phyloP scores from a whole-genome alignment of 1,140 invertebrate species.

The Saxidomus purpurata region DNA sequence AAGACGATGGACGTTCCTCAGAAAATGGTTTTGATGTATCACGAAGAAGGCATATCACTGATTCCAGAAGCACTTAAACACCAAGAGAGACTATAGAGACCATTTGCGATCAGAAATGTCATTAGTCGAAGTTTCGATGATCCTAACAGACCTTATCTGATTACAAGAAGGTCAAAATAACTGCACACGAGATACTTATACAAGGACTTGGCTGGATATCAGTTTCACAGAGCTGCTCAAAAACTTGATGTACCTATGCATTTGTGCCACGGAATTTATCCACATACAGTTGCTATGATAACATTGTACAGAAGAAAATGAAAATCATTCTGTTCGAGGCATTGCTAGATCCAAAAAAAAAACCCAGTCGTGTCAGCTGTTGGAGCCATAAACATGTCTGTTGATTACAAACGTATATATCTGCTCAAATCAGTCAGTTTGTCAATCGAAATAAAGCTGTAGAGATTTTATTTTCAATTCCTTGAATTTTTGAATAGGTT shows the following conservation, averaged over 20 bases:
- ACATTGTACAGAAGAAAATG: background rate
- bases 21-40: background rate
- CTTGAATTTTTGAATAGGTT: background rate
- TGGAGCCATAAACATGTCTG: background rate
- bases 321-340: background rate
- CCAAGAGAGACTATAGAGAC: background rate
- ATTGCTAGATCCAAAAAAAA: background rate
- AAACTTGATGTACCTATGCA: background rate
- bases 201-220: background rate
- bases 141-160: background rate
- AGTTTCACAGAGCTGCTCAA: background rate
- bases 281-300: background rate
- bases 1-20: background rate
- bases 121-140: background rate
- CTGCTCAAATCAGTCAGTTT: no score
- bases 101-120: background rate
- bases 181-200: background rate
- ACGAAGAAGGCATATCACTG: background rate
- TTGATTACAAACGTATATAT: background rate
- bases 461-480: no score
- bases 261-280: background rate
- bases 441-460: no score
- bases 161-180: background rate
- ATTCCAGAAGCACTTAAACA: constrained; percentile 6
- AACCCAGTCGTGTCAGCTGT: background rate